These are phyloP conservation scores for Hydrozoanthus tunicans DNA, from an alignment of 64 coral and sea anemone genomes.

Conservation along the genomic window DNA sequence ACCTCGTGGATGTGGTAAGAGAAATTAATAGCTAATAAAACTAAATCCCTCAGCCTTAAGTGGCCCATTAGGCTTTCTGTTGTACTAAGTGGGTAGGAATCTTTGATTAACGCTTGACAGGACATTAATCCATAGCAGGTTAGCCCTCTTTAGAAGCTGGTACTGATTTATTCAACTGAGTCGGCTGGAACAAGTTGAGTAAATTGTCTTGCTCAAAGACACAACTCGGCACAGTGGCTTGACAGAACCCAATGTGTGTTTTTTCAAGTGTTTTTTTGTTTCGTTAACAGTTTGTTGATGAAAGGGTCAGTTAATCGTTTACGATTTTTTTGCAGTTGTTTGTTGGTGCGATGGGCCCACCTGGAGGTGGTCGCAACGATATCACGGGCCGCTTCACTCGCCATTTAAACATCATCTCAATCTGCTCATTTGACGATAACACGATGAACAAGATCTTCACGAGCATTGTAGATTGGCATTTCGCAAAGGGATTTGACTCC, in stretches of 20 bases:
- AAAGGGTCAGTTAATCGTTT: background rate
- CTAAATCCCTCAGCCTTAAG: background rate
- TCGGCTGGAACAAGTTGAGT: no score
- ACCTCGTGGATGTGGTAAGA: constrained; percentile 92
- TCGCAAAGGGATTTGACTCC: constrained; percentile 97
- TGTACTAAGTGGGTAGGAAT: no score
- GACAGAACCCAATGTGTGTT: no score
- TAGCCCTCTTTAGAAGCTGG: no score
- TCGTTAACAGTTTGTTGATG: no score
- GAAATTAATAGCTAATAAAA: background rate
- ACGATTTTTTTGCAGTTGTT: constrained; percentile 72
- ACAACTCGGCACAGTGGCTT: no score
- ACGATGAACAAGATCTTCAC: constrained; percentile 98
- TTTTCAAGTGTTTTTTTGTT: no score
- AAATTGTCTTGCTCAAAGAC: no score
- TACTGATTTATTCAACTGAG: no score
- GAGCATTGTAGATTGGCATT: constrained; percentile 98
- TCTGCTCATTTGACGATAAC: constrained; percentile 99
- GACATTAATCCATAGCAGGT: no score
- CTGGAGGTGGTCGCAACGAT: constrained; percentile 94
- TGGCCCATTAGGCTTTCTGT: background rate
- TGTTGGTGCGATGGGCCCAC: constrained; percentile 95
- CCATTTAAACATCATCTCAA: constrained; percentile 92
- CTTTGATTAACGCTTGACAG: no score
- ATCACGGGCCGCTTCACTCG: constrained; percentile 91